Conservation (phyloP, 2,888 invertebrate species). For the Dicranocentrus wangi region DNA sequence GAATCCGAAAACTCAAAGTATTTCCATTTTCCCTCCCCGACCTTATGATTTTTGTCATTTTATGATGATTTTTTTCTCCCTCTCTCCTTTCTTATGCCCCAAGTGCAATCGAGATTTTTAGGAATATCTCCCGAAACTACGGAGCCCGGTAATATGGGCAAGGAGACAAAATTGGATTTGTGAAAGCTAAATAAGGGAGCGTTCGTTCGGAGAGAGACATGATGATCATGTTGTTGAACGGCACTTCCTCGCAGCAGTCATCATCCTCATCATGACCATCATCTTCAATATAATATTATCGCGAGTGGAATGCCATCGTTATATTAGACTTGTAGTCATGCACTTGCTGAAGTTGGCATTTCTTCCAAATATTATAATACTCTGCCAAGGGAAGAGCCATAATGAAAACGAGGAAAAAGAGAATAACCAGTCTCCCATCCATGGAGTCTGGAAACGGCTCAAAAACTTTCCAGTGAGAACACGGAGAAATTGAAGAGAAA, state of each 20-base stretch:
- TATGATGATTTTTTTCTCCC: slow-evolving; percentile 47
- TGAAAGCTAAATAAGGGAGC: slow-evolving; percentile 51
- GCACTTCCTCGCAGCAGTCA: slow-evolving; percentile 23
- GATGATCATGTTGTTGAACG: slow-evolving; percentile 28
- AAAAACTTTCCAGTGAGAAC: neutral
- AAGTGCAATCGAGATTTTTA: slow-evolving; percentile 47
- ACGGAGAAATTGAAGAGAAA: slow-evolving; percentile 37
- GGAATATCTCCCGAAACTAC: neutral
- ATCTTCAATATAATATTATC: slow-evolving; percentile 50
- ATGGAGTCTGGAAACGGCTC: slow-evolving; percentile 10
- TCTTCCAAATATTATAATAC: slow-evolving; percentile 55
- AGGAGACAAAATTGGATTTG: slow-evolving; percentile 62
- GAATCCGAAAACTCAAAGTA: slow-evolving; percentile 54
- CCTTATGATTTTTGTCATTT: slow-evolving; percentile 56
- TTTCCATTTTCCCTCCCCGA: slow-evolving; percentile 25
- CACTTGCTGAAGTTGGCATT: slow-evolving; percentile 51
- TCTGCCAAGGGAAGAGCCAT: slow-evolving; percentile 36
- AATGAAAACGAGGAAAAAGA: slow-evolving; percentile 37
- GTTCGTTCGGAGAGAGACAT: slow-evolving; percentile 7
- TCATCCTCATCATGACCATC: slow-evolving; percentile 39
- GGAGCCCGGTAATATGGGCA: slow-evolving; percentile 29
- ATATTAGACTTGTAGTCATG: neutral
- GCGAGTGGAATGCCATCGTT: slow-evolving; percentile 23
- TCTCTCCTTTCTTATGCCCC: slow-evolving; percentile 8
- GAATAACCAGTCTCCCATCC: neutral